Conservation (phyloP, 2,888 invertebrate species). For the Cryptocephalus moraei region DNA sequence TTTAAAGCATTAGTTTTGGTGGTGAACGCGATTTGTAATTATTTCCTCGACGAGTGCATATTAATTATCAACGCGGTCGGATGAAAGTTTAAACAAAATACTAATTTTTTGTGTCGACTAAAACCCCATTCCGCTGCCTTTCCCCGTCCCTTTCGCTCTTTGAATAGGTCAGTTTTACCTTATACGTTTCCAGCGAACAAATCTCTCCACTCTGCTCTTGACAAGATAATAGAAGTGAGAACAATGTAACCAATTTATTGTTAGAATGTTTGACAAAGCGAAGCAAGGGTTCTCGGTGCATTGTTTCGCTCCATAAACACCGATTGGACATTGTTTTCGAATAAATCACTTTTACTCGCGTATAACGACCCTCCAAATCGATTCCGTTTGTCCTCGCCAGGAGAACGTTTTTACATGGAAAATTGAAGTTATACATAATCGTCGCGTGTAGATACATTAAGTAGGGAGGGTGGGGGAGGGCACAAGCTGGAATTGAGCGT, state of each 20-base stretch:
- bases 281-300: conserved; percentile 26
- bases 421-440: neutral
- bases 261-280: conserved; percentile 26
- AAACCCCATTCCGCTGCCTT: no score
- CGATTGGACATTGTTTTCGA: conserved; percentile 30
- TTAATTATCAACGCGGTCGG: no score
- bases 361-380: conserved; percentile 2
- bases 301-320: conserved; percentile 23
- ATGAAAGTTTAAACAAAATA: no score
- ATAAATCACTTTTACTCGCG: conserved; percentile 18
- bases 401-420: conserved; percentile 5
- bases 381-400: neutral
- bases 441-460: no score
- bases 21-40: no score
- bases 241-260: conserved; percentile 33
- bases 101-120: no score
- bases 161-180: no score
- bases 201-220: conserved; percentile 10
- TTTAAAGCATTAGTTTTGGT: no score
- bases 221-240: conserved; percentile 16
- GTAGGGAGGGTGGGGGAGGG: no score
- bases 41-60: no score
- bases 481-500: no score
- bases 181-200: neutral
- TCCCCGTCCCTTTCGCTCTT: no score